Evolutionary conservation across 35 echinoderm and acorn worm genomes (phyloP), one percentile per base, ranked within the genome.

Genomic region (Apostichopus parvimensis): DNA sequence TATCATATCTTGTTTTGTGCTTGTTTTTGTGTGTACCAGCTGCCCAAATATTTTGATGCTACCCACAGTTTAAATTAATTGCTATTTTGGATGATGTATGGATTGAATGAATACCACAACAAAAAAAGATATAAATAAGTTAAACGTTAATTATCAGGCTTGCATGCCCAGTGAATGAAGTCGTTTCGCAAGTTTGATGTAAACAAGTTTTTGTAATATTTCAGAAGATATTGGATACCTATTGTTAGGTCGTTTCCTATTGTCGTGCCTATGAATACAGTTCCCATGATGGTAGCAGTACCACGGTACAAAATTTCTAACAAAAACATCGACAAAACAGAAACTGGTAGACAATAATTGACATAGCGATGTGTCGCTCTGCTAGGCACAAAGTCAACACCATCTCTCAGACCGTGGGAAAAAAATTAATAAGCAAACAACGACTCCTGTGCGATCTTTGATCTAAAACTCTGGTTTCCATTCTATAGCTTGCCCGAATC

Each of bases 151-250:
- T 45, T 45, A 45, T 45, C 34, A 45, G 34, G 34, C 34, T 4
- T 45, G 34, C 34, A 45, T 45, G 34, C 34, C 34, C 34, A 45
- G 17, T 54, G 78, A 28, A 80, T 80, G 23, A 80, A 80, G 78
- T 80, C 78, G 18, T 22, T 54, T 80, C 78, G 21, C 78, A 80
- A 80, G 6, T 80, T 54, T 24, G 85, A 26, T 62, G 85, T 66
- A 87, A 87, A 87, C 85, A 87, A 87, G 85, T 87, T 87, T 45
- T 87, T 87, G 13, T 66, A 13, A 62, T 59, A 64, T 59, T 87
- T 59, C 57, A 52, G 4, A 14, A 68, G 64, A 68, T 68, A 68
- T 68, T 68, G 0, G 64, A 18, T 14, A 4, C 6, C 64, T 68
- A 11, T 14, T 68, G 11, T 11, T 68, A 0, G 11, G 64, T 5